Evolutionary conservation across 2,113 vertebrate species (phyloP), one percentile per base, ranked within the genome.

Genomic region (Dasypus novemcinctus): DNA sequence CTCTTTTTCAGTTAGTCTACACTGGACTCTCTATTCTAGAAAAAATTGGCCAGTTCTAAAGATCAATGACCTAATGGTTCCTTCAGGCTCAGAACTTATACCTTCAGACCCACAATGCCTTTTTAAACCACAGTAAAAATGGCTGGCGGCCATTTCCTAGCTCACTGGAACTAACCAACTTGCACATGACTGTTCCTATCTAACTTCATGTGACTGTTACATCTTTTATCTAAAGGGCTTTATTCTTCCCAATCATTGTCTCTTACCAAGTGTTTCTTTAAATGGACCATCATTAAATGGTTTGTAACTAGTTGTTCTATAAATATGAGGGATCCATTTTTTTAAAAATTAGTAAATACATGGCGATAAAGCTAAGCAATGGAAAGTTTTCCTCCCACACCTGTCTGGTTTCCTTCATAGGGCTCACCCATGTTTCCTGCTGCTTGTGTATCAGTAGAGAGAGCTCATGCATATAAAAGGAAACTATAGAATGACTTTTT

Each of bases 251-350:
- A 75, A 7, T 72, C 80, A 87, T 20, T 0, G 0, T 79, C 4
- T 20, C 43, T 81, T 52, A 69, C 18, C 25, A 88, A 74, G 27
- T 72, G 1, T 87, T 83, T 90, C 27, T 82, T 91, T 71, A 78
- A 78, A 78, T n/a, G n/a, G 31, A 7, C 25, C 49, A 13, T 38
- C 41, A 49, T 66, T 63, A 85, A 76, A 83, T 72, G 33, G 7
- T 86, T 85, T 93, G 21, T 57, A 84, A 69, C 36, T 93, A 7
- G 31, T 74, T 71, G 8, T 59, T 88, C 72, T 93, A 36, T 84
- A 17, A 91, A 11, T 49, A 59, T 52, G 15, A 57, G n/a, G 23
- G 49, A 49, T 38, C 25, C 2, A 10, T 38, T 68, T 84, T 84
- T 87, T 83, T n/a, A 49, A 29, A 84, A 52, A 64, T 41, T 74